Conservation (phyloP, 2,113 vertebrate species). For the Miniopterus natalensis region DNA sequence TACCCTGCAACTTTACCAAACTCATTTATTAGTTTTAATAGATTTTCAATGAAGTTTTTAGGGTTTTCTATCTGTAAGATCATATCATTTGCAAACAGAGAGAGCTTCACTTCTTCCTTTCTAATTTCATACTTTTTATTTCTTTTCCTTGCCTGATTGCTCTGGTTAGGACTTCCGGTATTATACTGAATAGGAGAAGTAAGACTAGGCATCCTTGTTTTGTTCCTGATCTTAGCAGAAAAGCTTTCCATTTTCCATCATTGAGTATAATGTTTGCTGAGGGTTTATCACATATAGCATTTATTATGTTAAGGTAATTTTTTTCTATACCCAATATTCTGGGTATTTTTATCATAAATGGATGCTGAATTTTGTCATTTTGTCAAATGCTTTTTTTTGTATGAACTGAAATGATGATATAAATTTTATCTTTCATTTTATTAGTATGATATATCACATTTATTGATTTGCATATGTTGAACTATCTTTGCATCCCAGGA, state of each 20-base stretch:
- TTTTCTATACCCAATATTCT: neutral
- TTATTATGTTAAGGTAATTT: neutral
- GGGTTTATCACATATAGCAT: neutral
- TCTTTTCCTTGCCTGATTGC: neutral
- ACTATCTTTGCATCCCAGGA: neutral
- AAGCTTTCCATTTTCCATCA: neutral
- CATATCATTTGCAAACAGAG: neutral
- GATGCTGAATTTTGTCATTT: neutral
- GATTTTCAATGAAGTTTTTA: neutral
- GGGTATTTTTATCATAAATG: neutral
- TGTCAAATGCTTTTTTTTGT: neutral
- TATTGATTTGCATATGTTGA: neutral
- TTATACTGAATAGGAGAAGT: neutral
- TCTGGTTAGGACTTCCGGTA: neutral
- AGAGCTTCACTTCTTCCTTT: neutral
- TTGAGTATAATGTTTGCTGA: neutral
- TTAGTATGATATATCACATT: neutral
- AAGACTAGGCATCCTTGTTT: neutral
- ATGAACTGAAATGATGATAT: neutral
- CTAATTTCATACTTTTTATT: neutral
- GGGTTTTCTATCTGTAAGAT: neutral
- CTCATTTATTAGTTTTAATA: neutral
- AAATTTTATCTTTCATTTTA: neutral
- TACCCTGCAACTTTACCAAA: neutral
- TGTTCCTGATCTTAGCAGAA: neutral